Percentiles rank a stretch among this genome's conserved stretches.
Conservation (phyloP, 2,888 invertebrate species). For the Yponomeuta plumbellus region DNA sequence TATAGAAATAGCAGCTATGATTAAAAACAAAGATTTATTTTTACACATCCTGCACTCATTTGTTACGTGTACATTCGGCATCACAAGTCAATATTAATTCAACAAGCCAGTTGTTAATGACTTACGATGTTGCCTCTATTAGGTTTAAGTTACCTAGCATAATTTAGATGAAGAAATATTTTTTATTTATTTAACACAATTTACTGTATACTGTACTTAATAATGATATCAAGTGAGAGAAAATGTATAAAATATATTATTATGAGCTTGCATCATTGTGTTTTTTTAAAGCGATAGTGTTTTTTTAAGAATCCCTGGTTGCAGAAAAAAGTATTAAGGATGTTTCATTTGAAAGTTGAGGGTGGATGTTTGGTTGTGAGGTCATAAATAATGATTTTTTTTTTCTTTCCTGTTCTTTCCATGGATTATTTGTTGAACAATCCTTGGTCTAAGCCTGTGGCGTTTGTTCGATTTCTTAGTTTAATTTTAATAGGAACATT, state of each 20-base stretch:
- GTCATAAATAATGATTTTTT: no score
- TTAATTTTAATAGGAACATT: no score
- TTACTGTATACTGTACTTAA: constrained; percentile 54
- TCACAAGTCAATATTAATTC: background rate
- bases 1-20: background rate
- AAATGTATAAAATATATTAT: constrained; percentile 41
- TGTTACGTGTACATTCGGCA: background rate
- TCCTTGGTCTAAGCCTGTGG: no score
- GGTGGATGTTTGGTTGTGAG: no score
- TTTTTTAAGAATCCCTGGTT: constrained; percentile 13
- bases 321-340: no score
- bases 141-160: constrained; percentile 18
- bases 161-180: constrained; percentile 29
- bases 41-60: background rate
- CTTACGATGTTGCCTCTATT: background rate
- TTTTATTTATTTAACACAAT: constrained; percentile 46
- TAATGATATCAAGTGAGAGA: constrained; percentile 38
- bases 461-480: no score
- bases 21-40: constrained; percentile 5
- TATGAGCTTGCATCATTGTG: constrained; percentile 22
- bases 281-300: constrained; percentile 20
- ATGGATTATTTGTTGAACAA: no score
- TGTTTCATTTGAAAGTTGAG: no score
- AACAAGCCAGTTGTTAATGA: background rate
- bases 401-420: no score